Conservation (phyloP, 2,888 invertebrate species). For the Sinodicranocentrus sp. region DNA sequence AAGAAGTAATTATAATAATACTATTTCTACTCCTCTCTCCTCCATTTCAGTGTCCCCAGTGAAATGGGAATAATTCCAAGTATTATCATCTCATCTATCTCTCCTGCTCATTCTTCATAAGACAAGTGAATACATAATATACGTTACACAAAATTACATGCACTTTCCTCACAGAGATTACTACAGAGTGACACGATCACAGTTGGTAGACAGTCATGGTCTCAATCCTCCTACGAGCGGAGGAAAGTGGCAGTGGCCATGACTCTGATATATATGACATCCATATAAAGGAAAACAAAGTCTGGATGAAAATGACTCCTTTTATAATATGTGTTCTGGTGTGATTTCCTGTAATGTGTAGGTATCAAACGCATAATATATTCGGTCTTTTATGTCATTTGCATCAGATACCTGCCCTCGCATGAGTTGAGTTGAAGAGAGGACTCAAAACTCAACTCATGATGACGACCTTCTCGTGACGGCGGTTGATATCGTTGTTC, state of each 20-base stretch:
- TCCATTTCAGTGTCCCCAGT: constrained; percentile 62
- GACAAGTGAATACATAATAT: constrained; percentile 16
- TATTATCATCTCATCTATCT: constrained; percentile 71
- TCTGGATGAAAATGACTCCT: background rate
- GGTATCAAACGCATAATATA: constrained; percentile 30
- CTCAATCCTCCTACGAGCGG: background rate
- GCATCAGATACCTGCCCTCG: constrained; percentile 48
- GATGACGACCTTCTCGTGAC: constrained; percentile 1
- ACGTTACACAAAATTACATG: background rate
- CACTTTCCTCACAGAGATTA: constrained; percentile 31
- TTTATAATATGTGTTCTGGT: too few relatives aligned
- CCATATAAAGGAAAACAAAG: too few relatives aligned
- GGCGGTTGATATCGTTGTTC: background rate
- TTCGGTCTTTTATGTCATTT: constrained; percentile 35
- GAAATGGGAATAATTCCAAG: constrained; percentile 67
- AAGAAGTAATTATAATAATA: constrained; percentile 67
- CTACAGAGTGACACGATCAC: constrained; percentile 23
- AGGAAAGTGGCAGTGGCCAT: background rate
- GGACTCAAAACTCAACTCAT: constrained; percentile 19
- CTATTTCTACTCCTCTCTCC: constrained; percentile 52
- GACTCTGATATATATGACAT: too few relatives aligned
- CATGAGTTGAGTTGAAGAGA: constrained; percentile 51
- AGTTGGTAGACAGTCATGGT: background rate
- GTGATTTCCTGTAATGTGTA: too few relatives aligned
- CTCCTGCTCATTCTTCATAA: constrained; percentile 2